A percentile compares a stretch with the other conserved stretches of the same genome.
Evolutionary conservation across 2,888 invertebrate genomes (phyloP).

Genomic region (Oscheius sp.): DNA sequence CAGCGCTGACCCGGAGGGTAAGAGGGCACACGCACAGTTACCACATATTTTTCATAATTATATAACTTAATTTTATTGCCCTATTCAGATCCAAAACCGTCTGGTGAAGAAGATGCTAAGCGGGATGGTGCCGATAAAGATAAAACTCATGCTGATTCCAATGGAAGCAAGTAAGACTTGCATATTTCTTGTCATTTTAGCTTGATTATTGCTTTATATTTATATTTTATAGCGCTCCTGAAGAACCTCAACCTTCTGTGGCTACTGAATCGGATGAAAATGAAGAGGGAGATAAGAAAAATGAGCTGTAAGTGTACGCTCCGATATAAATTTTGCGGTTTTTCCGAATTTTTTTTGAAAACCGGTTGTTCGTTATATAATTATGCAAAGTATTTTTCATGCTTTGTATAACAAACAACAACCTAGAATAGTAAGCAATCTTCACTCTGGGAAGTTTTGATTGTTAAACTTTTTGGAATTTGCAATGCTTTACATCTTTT

Average conservation of each 20-base stretch:
- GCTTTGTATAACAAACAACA: neutral
- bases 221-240: conserved; percentile 1
- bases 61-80: neutral
- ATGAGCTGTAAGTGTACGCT: conserved; percentile 4
- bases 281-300: neutral
- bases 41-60: neutral
- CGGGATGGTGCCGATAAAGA: conserved; percentile 4
- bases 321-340: neutral
- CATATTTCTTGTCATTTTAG: neutral
- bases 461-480: conserved; percentile 1
- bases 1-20: conserved; percentile 32
- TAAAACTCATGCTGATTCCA: conserved; percentile 39
- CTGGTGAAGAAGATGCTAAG: neutral
- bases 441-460: conserved; percentile 18
- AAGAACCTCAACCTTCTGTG: conserved; percentile 14
- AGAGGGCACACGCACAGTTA: neutral
- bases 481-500: neutral
- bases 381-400: neutral
- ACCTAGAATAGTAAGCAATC: conserved; percentile 11
- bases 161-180: neutral
- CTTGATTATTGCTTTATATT: neutral
- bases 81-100: conserved; percentile 15
- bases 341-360: conserved; percentile 3
- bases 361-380: neutral
- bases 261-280: neutral